Base-by-base conservation (phyloP, 2,888 invertebrate species). In the Drosophila austrosaltans region DNA sequence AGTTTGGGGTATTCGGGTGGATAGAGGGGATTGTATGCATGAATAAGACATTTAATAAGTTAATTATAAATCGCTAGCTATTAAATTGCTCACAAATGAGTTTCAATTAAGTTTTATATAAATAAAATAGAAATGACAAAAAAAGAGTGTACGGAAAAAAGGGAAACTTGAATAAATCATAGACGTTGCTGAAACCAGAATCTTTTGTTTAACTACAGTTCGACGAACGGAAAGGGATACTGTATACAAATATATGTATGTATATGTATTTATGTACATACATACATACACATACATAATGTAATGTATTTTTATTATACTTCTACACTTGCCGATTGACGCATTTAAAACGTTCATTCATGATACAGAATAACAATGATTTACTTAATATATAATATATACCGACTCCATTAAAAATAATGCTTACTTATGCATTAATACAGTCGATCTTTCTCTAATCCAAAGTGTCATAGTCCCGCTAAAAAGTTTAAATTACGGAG, bases 1-100 rank as follows among this genome's bases (percentile, higher is more conserved):
- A 48, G 25, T 16, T 42, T 1, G 25, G 22, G 22, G 22, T 48
- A 20, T n/a, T 8, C 7, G 0, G 6, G 0, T 20, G 20, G 22
- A 2, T 16, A 16, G 7, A 1, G 44, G n/a, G 44, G 20, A 3
- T 7, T 20, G 12, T 40, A 40, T 39, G n/a, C n/a, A 40, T 40
- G 40, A n/a, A 40, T 40, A n/a, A 12, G 40, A n/a, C 40, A 40
- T 48, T 8, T 22, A 48, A 48, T 22, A 48, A 48, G 48, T 48
- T 48, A 48, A 48, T 48, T 48, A 48, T 48, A 12, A 48, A 25
- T 4, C 16, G 48, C 48, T 12, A 25, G 22, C 48, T 42, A 25
- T 48, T 48, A 48, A 48, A 48, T 25, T 12, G 25, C 48, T 48
- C 4, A 12, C 48, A 25, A 48, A 48, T 48, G 48, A 48, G 10